A percentile compares a stretch with the other conserved stretches of the same genome.
Conservation (phyloP, 2,888 invertebrate genomes). For the Adelognathus sp. region DNA sequence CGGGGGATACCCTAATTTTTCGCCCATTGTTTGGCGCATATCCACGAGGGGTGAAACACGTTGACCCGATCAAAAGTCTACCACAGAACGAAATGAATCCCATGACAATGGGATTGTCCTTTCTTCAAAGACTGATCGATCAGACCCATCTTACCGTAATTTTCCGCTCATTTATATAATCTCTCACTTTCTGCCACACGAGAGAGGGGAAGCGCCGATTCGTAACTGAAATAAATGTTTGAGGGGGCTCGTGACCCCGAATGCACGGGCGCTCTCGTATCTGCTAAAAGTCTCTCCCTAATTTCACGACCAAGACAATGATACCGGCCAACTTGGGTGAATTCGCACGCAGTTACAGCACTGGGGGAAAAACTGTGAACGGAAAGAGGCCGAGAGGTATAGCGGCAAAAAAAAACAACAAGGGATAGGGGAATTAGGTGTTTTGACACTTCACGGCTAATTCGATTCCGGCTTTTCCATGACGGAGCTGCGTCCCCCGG, state of each 20-base stretch:
- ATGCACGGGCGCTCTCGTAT: background rate
- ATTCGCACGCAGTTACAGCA: slow-evolving; percentile 22
- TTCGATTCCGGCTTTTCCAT: slow-evolving; percentile 55
- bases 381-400: background rate
- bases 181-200: background rate
- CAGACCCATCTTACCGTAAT: slow-evolving; percentile 22
- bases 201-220: background rate
- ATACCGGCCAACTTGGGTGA: slow-evolving; percentile 21
- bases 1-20: too few relatives aligned
- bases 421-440: slow-evolving; percentile 28
- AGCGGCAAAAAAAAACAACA: slow-evolving; percentile 3
- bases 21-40: background rate
- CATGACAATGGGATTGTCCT: background rate
- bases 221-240: background rate
- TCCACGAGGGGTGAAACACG: background rate
- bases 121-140: slow-evolving; percentile 1
- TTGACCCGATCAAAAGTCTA: background rate
- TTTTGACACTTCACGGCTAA: slow-evolving; percentile 59
- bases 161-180: slow-evolving; percentile 7
- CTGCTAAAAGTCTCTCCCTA: slow-evolving; percentile 8
- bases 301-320: slow-evolving; percentile 33
- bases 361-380: background rate
- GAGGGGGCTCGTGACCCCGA: background rate
- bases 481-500: background rate
- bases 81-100: background rate